These are phyloP conservation scores for Malthinus seriepunctatus DNA, from an alignment of 2,888 invertebrate species.

Conservation along the genomic window DNA sequence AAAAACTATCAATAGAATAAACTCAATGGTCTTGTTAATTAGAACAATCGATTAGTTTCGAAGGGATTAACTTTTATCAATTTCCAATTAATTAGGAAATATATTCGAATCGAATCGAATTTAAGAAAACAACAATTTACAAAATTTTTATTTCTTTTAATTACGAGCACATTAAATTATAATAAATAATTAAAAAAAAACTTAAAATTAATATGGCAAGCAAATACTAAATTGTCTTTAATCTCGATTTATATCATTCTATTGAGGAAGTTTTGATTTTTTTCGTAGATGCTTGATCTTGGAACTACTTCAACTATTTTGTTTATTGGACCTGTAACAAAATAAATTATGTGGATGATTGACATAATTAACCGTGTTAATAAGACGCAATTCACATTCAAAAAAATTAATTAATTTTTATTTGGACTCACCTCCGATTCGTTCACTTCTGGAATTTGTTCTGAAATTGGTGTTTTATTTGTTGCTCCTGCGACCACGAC, in stretches of 20 bases:
- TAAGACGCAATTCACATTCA: no score
- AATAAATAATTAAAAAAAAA: neutral
- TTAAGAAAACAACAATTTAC: neutral
- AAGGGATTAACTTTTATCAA: no score
- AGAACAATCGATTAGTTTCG: neutral
- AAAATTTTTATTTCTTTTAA: neutral
- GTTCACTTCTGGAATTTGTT: no score
- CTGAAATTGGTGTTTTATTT: no score
- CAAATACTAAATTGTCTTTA: slow-evolving; percentile 2
- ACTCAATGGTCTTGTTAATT: slow-evolving; percentile 3
- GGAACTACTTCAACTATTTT: slow-evolving; percentile 5
- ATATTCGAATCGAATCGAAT: neutral
- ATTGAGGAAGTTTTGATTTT: neutral
- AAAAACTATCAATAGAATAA: slow-evolving; percentile 29
- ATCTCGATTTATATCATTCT: neutral
- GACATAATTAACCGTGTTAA: no score
- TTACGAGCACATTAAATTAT: neutral
- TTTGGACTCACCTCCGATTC: no score
- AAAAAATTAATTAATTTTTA: no score
- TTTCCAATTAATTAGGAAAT: neutral
- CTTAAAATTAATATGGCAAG: slow-evolving; percentile 21
- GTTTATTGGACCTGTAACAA: slow-evolving; percentile 3
- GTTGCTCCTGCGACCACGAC: no score
- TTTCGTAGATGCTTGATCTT: slow-evolving; percentile 1
- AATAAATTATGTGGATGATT: neutral